Evolutionary conservation across 2,113 vertebrate genomes (phyloP).

Genomic region (Zingel zingel): DNA sequence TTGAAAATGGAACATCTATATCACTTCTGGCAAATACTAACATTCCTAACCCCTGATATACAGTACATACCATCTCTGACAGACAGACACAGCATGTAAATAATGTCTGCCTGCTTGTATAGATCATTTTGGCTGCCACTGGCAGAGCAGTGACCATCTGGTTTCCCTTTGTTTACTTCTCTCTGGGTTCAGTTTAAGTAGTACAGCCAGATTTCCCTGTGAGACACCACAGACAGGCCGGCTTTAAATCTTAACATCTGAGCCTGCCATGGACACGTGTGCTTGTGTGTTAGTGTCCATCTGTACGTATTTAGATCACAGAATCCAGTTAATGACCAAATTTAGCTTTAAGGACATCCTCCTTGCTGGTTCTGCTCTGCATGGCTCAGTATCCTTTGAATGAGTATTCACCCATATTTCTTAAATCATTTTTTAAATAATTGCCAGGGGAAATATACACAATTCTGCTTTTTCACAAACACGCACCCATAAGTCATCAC

Average conservation of each 20-base stretch:
- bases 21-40: conserved; percentile 7
- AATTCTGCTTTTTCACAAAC: conserved; percentile 1
- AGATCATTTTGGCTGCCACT: conserved; percentile 53
- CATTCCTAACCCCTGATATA: conserved; percentile 2
- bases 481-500: conserved; percentile 19
- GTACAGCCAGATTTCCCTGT: conserved; percentile 56
- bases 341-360: conserved; percentile 36
- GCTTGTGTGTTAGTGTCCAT: conserved; percentile 21
- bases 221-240: conserved; percentile 51
- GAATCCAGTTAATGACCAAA: conserved; percentile 37
- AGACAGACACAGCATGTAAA: conserved; percentile 32
- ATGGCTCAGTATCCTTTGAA: not conserved
- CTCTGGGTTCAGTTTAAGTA: conserved; percentile 64
- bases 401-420: not conserved
- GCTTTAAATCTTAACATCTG: conserved; percentile 55
- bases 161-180: conserved; percentile 71
- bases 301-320: conserved; percentile 46
- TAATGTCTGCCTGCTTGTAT: conserved; percentile 44
- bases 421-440: not conserved
- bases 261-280: conserved; percentile 38
- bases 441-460: not conserved
- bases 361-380: conserved; percentile 3
- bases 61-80: conserved; percentile 3
- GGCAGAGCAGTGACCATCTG: conserved; percentile 67
- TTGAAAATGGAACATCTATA: conserved; percentile 10